Base-by-base conservation (phyloP, 2,113 vertebrate genomes). In the Macroglossus sobrinus region DNA sequence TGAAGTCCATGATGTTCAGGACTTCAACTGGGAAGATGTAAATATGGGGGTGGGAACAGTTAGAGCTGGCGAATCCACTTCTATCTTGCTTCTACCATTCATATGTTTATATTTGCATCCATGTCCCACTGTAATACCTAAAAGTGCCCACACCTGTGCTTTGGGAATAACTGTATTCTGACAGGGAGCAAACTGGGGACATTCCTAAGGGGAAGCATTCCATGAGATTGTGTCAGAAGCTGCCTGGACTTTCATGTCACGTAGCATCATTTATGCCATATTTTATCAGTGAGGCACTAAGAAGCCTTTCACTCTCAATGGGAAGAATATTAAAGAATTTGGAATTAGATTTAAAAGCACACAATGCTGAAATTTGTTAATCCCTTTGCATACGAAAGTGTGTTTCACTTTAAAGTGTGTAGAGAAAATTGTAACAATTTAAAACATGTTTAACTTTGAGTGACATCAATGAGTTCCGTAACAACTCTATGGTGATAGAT, bases 361-460 rank as follows among this genome's bases (percentile, higher is more conserved):
- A 47, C 6, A 76, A 16, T 91, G 19, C 24, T 21, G 57, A 63
- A 63, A 71, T 75, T 22, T 76, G 0, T 76, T 7, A 81, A 21
- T 81, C 30, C 1, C 33, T 75, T 91, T 82, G 16, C 11, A 82
- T 64, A 35, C 50, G 0, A 45, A 87, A 69, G 16, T 57, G 7
- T 21, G 45, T 63, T 94, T 75, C 2, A 68, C 21, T 59, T 66
- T 30, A 88, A 94, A 28, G 4, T 15, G 0, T 38, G 28, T 53
- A 91, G 30, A 28, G 43, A 85, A 71, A 72, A 50, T 4, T 88
- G 0, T 26, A 66, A 5, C 40, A 22, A 84, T 16, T 61, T 84
- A 90, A 86, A 63, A 4, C 10, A n/a, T 55, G 16, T 78, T 82
- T 90, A 82, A 76, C 28, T 63, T 55, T 68, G 59, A 90, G 8